Base-by-base conservation (phyloP, 2,888 invertebrate species). In the Lamellibrachia satsuma region DNA sequence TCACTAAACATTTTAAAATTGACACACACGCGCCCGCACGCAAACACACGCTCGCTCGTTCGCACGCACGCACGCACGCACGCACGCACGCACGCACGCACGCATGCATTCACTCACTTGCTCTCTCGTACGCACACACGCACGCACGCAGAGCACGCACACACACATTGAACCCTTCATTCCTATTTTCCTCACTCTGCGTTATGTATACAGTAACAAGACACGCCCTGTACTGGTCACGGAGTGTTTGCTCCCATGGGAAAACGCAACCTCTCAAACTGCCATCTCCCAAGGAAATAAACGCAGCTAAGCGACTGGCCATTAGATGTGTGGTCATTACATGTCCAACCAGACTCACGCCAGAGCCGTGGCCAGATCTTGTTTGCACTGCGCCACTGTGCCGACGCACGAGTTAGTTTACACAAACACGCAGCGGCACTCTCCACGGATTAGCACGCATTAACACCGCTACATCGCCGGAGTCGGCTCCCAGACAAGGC, bases 211-310 rank as follows among this genome's bases (percentile, higher is more conserved):
- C 75, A 75, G 22, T 75, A 75, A 75, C 75, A 22, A 75, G 75
- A 75, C 75, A 15, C 22, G 15, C 15, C 75, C 22, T 6, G 75
- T 75, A 75, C 15, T 22, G 75, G n/a, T 22, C 22, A 75, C 3
- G 11, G 75, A 75, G 75, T 75, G 75, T 75, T 75, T 75, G 75
- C 75, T 75, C 75, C 75, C 75, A 75, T 22, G 75, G 75, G 75
- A 75, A 75, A 75, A 75, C 22, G 4, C 75, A 15, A 75, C 75
- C 75, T 75, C n/a, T 75, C 75, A 75, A 75, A 75, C 75, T n/a
- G 22, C 75, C 75, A 75, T 75, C 75, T 75, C 75, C 15, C 75
- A 75, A 75, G 75, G 75, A 75, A 75, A 75, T 75, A 75, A 75
- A 75, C 75, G 75, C 22, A 15, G 75, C 75, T 75, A 75, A 75